Percentiles rank a stretch among this genome's conserved stretches.
These are phyloP conservation scores for Drosophila nigrodunni DNA, from an alignment of 1,140 invertebrate genomes.

Conservation along the genomic window DNA sequence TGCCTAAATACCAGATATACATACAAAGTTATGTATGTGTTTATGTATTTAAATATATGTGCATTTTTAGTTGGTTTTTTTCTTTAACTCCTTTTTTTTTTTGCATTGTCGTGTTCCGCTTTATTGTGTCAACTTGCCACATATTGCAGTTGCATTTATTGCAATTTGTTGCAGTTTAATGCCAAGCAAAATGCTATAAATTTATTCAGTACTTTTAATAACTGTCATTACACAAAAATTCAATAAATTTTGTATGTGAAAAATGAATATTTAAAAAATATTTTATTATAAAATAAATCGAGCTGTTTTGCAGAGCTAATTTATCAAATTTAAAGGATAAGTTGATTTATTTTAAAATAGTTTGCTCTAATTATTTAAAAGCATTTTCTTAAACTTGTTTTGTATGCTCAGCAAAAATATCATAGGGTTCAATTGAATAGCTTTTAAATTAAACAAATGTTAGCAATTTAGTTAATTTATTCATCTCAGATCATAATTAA, in stretches of 20 bases:
- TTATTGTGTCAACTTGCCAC: slow-evolving; percentile 21
- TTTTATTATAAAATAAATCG: too few relatives aligned
- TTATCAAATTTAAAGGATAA: too few relatives aligned
- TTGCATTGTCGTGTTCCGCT: slow-evolving; percentile 40
- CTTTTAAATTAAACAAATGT: too few relatives aligned
- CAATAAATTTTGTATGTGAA: not conserved
- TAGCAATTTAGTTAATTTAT: too few relatives aligned
- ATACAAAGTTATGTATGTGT: not conserved
- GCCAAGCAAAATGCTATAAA: not conserved
- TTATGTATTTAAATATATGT: not conserved
- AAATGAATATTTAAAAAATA: too few relatives aligned
- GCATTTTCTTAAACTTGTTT: too few relatives aligned
- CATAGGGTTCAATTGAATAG: too few relatives aligned
- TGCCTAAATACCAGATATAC: slow-evolving; percentile 13
- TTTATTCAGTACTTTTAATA: not conserved
- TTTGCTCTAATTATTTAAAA: too few relatives aligned
- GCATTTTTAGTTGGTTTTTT: slow-evolving; percentile 7
- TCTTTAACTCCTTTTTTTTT: slow-evolving; percentile 5
- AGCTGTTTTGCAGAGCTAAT: too few relatives aligned
- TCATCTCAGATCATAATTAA: too few relatives aligned
- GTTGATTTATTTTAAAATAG: too few relatives aligned
- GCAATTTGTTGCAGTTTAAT: slow-evolving; percentile 51
- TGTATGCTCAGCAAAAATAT: too few relatives aligned
- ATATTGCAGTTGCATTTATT: slow-evolving; percentile 22
- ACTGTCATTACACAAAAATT: not conserved